phyloP scores from a whole-genome alignment of 2,888 invertebrate species.

The Apodemia mormo region DNA sequence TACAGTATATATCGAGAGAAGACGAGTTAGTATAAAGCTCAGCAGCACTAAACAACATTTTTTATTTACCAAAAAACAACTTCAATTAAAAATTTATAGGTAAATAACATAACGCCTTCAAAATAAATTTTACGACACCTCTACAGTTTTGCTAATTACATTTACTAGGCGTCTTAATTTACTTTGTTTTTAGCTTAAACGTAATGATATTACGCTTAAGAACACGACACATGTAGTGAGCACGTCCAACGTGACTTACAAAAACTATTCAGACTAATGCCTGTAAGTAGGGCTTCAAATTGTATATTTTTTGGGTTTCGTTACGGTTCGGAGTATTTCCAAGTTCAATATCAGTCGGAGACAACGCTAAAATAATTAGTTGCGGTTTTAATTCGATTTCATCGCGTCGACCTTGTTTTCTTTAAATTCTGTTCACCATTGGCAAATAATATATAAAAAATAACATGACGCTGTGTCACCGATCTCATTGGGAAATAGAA shows the following conservation, averaged over 20 bases:
- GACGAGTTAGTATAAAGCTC: no score
- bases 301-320: constrained; percentile 18
- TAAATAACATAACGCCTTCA: neutral
- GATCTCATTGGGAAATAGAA: neutral
- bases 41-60: no score
- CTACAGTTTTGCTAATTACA: neutral
- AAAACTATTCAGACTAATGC: constrained; percentile 2
- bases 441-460: neutral
- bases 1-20: no score
- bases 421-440: neutral
- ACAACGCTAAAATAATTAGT: constrained; percentile 21
- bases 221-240: constrained; percentile 4
- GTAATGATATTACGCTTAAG: neutral
- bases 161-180: neutral
- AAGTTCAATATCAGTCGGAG: constrained; percentile 23
- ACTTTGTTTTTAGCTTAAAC: neutral
- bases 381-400: constrained; percentile 21
- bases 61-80: no score
- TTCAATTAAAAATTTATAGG: neutral
- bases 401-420: neutral
- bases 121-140: neutral
- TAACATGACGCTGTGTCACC: neutral
- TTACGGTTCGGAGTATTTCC: constrained; percentile 13
- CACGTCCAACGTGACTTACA: constrained; percentile 7
- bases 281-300: constrained; percentile 6